Base-by-base conservation (phyloP, 2,113 vertebrate genomes). In the Burhinus bistriatus region DNA sequence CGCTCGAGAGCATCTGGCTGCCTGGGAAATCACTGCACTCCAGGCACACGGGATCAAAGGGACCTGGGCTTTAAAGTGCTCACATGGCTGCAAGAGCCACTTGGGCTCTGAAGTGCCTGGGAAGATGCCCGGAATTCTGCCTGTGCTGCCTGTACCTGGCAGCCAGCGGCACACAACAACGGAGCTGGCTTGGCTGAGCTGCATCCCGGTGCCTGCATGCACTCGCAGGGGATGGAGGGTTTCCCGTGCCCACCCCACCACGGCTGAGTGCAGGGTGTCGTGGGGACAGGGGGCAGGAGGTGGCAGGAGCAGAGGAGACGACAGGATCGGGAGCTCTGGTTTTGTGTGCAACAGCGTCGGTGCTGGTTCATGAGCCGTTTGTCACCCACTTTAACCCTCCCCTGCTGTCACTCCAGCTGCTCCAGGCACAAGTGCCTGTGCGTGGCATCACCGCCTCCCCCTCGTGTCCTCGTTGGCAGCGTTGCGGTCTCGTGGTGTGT, bases 1-100 rank as follows among this genome's bases (percentile, higher is more conserved):
- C 1, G 0, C 21, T 11, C 0, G 10, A 23, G 68, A 8, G 11
- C 11, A 5, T 18, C 57, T 2, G 18, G 6, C 6, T 11, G 0
- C 25, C 11, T 1, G 87, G 80, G 49, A 47, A 55, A 21, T 5
- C 30, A 0, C 5, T 3, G 57, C 8, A 3, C 45, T 30, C 51
- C 57, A 2, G 49, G 58, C 42, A 8, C 10, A 11, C 42, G 0
- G 1, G 38, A 9, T 5, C 58, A 13, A 40, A 62, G 42, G 32
- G 18, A 29, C 5, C 40, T 3, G 8, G 18, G 54, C 10, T 77
- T 44, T 3, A 4, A 9, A 47, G 55, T 2, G 25, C 8, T 40
- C 20, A 0, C n/a, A 2, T 4, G 8, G 30, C 54, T 86, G 52
- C 30, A 11, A 10, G 59, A 58, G 29, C 16, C 25, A 8, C 25